phyloP scores from a whole-genome alignment of 2,888 invertebrate genomes.

The Dryomyza anilis region DNA sequence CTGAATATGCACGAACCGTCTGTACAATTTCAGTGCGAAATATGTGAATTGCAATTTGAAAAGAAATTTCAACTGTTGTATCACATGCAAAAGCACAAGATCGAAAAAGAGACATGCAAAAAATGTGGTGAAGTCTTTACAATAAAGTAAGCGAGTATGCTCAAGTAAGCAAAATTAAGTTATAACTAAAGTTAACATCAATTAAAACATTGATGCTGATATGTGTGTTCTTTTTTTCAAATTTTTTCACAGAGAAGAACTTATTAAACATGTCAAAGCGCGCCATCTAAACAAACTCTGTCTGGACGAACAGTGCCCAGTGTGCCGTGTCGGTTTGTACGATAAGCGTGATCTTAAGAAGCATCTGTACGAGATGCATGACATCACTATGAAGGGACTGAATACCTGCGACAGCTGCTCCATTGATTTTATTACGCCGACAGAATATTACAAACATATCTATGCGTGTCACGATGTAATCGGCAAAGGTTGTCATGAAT shows the following conservation, averaged over 20 bases:
- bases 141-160: slow-evolving; percentile 30
- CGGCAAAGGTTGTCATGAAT: slow-evolving; percentile 36
- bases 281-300: slow-evolving; percentile 32
- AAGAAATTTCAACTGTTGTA: slow-evolving; percentile 37
- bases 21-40: slow-evolving; percentile 34
- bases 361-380: slow-evolving; percentile 33
- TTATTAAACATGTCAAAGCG: slow-evolving; percentile 34
- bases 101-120: slow-evolving; percentile 34
- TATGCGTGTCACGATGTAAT: slow-evolving; percentile 35
- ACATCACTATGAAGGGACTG: slow-evolving; percentile 29
- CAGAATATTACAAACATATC: slow-evolving; percentile 35
- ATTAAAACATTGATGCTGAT: background rate
- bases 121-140: slow-evolving; percentile 36
- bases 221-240: no score
- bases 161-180: background rate
- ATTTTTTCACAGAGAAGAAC: slow-evolving; percentile 31
- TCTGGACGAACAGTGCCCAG: slow-evolving; percentile 35
- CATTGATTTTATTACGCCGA: slow-evolving; percentile 27
- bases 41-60: slow-evolving; percentile 35
- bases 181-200: no score
- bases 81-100: slow-evolving; percentile 37
- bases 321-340: slow-evolving; percentile 31
- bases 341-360: slow-evolving; percentile 36
- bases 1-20: slow-evolving; percentile 33
- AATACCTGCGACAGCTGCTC: slow-evolving; percentile 37